These are phyloP conservation scores for Harpalus rufipes DNA, from an alignment of 2,888 invertebrate species.

Conservation along the genomic window DNA sequence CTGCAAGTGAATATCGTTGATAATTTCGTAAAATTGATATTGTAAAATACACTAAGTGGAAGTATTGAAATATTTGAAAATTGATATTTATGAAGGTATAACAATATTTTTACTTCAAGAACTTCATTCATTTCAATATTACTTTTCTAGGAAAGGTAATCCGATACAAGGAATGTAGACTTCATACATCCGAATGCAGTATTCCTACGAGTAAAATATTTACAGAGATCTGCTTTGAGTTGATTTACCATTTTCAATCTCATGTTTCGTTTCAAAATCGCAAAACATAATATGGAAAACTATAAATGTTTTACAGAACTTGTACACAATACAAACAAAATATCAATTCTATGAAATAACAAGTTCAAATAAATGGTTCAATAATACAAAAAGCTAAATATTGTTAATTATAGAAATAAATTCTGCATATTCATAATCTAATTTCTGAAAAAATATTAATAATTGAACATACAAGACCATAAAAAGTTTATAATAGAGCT, in stretches of 20 bases:
- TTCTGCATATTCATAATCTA: too few species aligned
- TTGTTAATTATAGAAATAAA: too few species aligned
- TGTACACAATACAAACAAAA: too few species aligned
- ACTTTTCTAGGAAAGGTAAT: not conserved
- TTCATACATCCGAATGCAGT: not conserved
- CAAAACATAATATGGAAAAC: not conserved
- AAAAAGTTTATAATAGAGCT: too few species aligned
- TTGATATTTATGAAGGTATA: not conserved
- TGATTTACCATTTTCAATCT: not conserved
- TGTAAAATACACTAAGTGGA: not conserved
- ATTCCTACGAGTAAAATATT: not conserved
- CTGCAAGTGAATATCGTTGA: not conserved
- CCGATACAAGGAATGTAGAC: not conserved
- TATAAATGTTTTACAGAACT: not conserved
- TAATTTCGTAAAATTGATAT: not conserved
- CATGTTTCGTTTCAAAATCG: not conserved
- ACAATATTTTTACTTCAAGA: not conserved
- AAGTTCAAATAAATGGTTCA: too few species aligned
- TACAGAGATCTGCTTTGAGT: not conserved
- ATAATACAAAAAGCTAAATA: too few species aligned
- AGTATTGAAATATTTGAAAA: not conserved
- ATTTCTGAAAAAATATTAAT: too few species aligned
- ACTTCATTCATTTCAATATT: not conserved
- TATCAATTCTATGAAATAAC: too few species aligned
- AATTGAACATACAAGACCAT: too few species aligned